phyloP scores from a whole-genome alignment of 1,140 invertebrate species.

The Papilio machaon region DNA sequence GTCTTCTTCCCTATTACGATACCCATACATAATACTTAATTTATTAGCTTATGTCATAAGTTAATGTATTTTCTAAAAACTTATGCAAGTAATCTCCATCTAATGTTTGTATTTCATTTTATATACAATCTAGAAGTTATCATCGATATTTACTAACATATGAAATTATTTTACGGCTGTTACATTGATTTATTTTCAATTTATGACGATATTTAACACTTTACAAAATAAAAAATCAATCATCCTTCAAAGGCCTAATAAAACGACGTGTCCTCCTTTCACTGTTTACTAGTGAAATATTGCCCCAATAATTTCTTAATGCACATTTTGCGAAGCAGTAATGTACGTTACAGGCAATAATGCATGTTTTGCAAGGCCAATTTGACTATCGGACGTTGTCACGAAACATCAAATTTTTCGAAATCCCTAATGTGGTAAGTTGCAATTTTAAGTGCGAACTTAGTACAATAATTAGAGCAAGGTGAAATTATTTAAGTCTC shows the following conservation, averaged over 20 bases:
- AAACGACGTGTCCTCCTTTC: conserved; percentile 58
- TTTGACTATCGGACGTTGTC: conserved; percentile 66
- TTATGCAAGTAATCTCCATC: neutral
- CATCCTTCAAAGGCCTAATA: conserved; percentile 12
- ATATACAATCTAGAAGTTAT: neutral
- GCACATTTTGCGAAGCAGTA: conserved; percentile 48
- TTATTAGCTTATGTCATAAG: neutral
- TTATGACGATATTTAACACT: neutral
- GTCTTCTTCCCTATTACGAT: neutral
- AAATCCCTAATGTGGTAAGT: conserved; percentile 52
- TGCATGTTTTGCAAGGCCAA: conserved; percentile 63
- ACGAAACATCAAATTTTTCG: conserved; percentile 65
- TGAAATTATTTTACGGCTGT: neutral
- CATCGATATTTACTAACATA: neutral
- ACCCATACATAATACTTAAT: neutral
- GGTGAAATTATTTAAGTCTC: conserved; percentile 1
- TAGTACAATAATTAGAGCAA: conserved; percentile 41
- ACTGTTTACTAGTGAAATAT: conserved; percentile 56
- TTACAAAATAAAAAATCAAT: conserved; percentile 17
- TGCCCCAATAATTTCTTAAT: conserved; percentile 64
- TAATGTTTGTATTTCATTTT: neutral
- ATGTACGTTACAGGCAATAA: conserved; percentile 35
- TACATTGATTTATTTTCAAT: neutral
- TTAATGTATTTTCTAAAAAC: neutral
- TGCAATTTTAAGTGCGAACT: conserved; percentile 44